Conservation (phyloP, 2,888 invertebrate species). For the Branchinecta sandiegonensis region DNA sequence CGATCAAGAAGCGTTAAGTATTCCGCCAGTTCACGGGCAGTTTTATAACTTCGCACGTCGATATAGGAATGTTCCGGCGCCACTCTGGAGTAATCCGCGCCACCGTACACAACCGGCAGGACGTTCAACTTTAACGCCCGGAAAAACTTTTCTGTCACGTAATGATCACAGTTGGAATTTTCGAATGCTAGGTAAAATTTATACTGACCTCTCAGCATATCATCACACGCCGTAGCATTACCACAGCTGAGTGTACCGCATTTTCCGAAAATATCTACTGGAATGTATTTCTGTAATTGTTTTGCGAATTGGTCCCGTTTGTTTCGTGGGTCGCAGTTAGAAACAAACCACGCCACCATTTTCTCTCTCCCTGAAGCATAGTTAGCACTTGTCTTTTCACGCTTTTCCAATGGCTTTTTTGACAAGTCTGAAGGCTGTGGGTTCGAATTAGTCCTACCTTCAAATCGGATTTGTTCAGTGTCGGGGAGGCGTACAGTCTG, state of each 20-base stretch:
- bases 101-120: conserved; percentile 29
- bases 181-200: conserved; percentile 27
- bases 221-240: conserved; percentile 25
- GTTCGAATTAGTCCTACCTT: too few relatives aligned
- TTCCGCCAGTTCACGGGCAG: conserved; percentile 34
- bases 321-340: conserved; percentile 32
- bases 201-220: conserved; percentile 28
- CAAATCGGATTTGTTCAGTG: too few relatives aligned
- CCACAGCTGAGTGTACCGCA: conserved; percentile 33
- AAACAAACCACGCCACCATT: conserved; percentile 28
- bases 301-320: conserved; percentile 31
- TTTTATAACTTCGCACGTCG: conserved; percentile 23
- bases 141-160: conserved; percentile 40
- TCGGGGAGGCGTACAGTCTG: too few relatives aligned
- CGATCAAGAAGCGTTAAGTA: conserved; percentile 40
- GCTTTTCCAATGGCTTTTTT: too few relatives aligned
- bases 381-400: not conserved
- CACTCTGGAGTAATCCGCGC: conserved; percentile 27
- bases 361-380: conserved; percentile 25
- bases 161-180: conserved; percentile 26
- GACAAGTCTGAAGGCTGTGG: too few relatives aligned
- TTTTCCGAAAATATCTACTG: conserved; percentile 32
- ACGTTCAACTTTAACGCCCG: conserved; percentile 28
- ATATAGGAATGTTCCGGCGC: conserved; percentile 27
- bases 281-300: conserved; percentile 31